These are phyloP conservation scores for Doryteuthis pealeii DNA, from an alignment of 1,140 invertebrate species.

Conservation along the genomic window DNA sequence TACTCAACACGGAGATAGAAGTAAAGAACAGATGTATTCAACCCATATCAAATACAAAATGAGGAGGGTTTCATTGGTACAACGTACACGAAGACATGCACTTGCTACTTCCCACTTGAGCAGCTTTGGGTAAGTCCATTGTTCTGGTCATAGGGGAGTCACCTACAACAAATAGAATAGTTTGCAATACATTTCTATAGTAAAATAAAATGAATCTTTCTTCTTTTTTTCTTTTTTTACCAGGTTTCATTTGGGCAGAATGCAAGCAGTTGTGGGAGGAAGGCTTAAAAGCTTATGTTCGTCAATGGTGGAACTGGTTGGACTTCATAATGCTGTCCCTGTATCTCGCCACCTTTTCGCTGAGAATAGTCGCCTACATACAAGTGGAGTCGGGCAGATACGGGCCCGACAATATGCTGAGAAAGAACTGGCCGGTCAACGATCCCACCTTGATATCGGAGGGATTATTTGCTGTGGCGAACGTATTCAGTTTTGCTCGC, in stretches of 20 bases:
- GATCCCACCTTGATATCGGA: constrained; percentile 59
- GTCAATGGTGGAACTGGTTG: constrained; percentile 95
- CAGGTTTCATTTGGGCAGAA: constrained; percentile 89
- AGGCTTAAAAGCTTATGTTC: constrained; percentile 85
- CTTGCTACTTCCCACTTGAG: no score
- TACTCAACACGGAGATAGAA: no score
- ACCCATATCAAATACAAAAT: no score
- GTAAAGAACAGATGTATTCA: no score
- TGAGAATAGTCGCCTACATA: constrained; percentile 54
- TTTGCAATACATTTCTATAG: no score
- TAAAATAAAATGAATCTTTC: no score
- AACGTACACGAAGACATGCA: no score
- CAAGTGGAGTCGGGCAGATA: constrained; percentile 51
- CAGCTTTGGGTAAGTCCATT: no score
- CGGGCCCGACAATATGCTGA: constrained; percentile 42
- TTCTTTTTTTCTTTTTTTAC: constrained; percentile 25
- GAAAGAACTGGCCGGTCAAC: constrained; percentile 53
- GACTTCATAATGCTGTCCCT: constrained; percentile 80
- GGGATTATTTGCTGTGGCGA: constrained; percentile 58
- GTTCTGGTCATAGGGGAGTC: no score
- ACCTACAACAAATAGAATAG: no score
- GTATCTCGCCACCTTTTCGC: constrained; percentile 62
- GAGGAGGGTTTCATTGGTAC: no score
- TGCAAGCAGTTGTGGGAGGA: constrained; percentile 83
- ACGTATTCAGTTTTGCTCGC: constrained; percentile 59